phyloP scores from a whole-genome alignment of 2,888 invertebrate species.

The Lordiphosa andalusiaca region DNA sequence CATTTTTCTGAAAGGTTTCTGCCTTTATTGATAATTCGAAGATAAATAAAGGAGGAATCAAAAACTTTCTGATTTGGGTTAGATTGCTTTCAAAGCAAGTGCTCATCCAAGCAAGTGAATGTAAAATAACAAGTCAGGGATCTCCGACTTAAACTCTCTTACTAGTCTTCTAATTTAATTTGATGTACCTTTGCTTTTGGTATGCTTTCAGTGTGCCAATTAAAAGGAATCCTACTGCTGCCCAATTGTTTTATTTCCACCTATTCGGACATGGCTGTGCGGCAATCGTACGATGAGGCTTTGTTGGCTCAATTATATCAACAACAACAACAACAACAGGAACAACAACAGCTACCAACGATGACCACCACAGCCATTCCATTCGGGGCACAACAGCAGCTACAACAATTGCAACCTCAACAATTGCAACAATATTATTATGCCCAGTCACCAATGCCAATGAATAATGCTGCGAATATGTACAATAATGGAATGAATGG shows the following conservation, averaged over 20 bases:
- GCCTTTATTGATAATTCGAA: too few relatives aligned
- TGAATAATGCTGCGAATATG: neutral
- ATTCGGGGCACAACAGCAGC: neutral
- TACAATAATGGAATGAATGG: neutral
- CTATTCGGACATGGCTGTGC: neutral
- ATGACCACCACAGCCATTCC: neutral
- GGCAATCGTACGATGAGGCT: neutral
- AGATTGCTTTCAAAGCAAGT: too few relatives aligned
- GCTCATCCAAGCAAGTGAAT: too few relatives aligned
- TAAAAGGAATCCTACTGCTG: neutral
- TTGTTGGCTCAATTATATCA: conserved; percentile 2
- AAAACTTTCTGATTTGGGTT: too few relatives aligned
- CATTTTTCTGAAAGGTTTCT: too few relatives aligned
- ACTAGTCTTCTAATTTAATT: too few relatives aligned
- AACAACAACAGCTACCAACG: neutral
- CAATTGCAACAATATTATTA: conserved; percentile 11
- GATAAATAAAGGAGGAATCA: too few relatives aligned
- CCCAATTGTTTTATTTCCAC: neutral
- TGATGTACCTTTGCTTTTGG: too few relatives aligned
- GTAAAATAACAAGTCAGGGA: too few relatives aligned
- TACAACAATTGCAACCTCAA: conserved; percentile 1
- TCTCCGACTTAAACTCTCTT: too few relatives aligned
- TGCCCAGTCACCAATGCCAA: neutral
- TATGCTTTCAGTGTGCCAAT: conserved; percentile 2
- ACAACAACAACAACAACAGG: conserved; percentile 13